Conservation (phyloP, 2,113 vertebrate genomes). For the Lynx canadensis region DNA sequence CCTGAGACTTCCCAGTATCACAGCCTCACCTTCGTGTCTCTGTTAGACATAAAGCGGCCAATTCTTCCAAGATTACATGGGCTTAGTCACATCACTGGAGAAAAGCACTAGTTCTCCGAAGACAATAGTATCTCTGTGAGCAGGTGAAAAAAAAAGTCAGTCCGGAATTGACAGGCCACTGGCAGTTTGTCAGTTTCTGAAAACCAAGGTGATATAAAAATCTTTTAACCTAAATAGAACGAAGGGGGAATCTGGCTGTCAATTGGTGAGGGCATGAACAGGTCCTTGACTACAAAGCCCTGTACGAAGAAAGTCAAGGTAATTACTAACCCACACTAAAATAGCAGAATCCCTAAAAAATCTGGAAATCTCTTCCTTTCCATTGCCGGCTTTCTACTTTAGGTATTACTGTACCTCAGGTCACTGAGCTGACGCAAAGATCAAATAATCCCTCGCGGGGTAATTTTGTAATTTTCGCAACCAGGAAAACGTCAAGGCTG, state of each 20-base stretch:
- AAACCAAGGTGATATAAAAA: slow-evolving; percentile 17
- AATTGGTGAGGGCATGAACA: neutral
- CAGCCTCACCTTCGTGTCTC: neutral
- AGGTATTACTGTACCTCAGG: neutral
- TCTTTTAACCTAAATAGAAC: neutral
- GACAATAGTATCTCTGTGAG: neutral
- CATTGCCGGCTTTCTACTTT: neutral
- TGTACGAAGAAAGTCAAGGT: neutral
- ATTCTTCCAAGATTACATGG: neutral
- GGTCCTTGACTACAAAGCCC: neutral
- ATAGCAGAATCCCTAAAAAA: neutral
- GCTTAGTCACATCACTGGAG: neutral
- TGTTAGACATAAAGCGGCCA: neutral
- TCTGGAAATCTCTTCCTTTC: neutral
- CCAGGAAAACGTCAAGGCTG: neutral
- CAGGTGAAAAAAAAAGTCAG: neutral
- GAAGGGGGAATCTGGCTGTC: neutral
- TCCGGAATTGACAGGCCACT: neutral
- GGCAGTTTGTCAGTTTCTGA: slow-evolving; percentile 36
- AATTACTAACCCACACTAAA: neutral
- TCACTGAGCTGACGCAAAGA: neutral
- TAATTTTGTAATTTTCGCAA: neutral
- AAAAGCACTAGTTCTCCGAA: neutral
- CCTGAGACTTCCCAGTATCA: neutral
- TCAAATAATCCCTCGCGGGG: neutral